Percentiles rank a stretch among this genome's conserved stretches.
These are phyloP conservation scores for Remorina albescens DNA, from an alignment of 2,797 vertebrate species.

Conservation along the genomic window DNA sequence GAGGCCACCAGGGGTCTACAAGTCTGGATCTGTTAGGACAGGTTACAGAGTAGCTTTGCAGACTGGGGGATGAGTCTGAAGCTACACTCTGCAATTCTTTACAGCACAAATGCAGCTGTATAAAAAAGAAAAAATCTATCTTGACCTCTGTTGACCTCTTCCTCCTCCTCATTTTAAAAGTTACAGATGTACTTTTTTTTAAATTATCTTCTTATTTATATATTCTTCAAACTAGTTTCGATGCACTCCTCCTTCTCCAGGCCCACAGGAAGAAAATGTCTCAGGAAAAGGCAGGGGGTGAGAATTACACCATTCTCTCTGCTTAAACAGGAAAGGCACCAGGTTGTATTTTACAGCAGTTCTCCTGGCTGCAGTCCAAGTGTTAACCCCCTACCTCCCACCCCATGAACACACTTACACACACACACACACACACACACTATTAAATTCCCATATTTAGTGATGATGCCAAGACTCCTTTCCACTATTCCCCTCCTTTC, in stretches of 20 bases:
- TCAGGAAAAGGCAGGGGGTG: conserved; percentile 52
- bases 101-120: conserved; percentile 17
- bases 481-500: conserved; percentile 45
- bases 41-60: conserved; percentile 2
- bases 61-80: conserved; percentile 16
- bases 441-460: conserved; percentile 53
- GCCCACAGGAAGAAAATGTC: conserved; percentile 53
- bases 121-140: conserved; percentile 44
- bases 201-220: conserved; percentile 8
- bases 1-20: conserved; percentile 6
- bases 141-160: conserved; percentile 44
- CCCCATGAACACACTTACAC: conserved; percentile 34
- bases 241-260: conserved; percentile 33
- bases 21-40: conserved; percentile 23
- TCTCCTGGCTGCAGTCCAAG: conserved; percentile 58
- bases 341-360: conserved; percentile 64
- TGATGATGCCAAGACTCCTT: conserved; percentile 57
- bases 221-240: conserved; percentile 50
- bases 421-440: conserved; percentile 31
- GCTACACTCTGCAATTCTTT: not conserved
- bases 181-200: conserved; percentile 32
- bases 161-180: conserved; percentile 64
- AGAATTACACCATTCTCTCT: conserved; percentile 54
- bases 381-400: conserved; percentile 51
- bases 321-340: conserved; percentile 65